Conservation (phyloP, 2,797 vertebrate genomes). For the Chelon auratus region DNA sequence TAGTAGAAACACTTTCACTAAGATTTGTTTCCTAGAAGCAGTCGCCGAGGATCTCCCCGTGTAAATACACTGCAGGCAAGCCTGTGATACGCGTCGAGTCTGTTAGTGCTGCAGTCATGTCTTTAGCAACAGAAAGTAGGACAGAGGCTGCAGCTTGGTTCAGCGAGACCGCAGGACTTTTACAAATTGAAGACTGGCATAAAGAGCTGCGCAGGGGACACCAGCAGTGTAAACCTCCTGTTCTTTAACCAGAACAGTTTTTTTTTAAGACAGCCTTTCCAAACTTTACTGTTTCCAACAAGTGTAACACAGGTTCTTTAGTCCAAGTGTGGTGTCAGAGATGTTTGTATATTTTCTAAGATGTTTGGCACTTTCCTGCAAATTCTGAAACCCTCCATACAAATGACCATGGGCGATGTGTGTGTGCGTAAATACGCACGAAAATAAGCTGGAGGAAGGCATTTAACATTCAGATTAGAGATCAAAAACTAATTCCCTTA, state of each 20-base stretch:
- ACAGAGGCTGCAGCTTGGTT: conserved; percentile 47
- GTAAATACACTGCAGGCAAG: conserved; percentile 37
- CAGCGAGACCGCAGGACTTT: conserved; percentile 29
- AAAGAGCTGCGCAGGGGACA: conserved; percentile 7
- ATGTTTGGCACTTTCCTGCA: conserved; percentile 31
- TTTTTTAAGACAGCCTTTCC: background rate
- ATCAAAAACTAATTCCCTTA: background rate
- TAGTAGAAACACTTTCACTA: conserved; percentile 57
- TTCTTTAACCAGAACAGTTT: conserved; percentile 2
- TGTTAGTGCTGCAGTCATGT: conserved; percentile 34
- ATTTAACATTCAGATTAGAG: conserved; percentile 27
- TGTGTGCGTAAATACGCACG: conserved; percentile 1
- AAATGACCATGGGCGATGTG: conserved; percentile 2
- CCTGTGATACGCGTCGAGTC: conserved; percentile 6
- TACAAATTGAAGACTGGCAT: conserved; percentile 16
- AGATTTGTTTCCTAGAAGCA: conserved; percentile 53
- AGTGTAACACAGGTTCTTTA: background rate
- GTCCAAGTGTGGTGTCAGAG: background rate
- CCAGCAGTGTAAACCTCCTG: background rate
- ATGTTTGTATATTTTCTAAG: conserved; percentile 24
- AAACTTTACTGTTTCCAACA: conserved; percentile 10
- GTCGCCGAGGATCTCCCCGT: conserved; percentile 22
- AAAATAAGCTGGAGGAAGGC: background rate
- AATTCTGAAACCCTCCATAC: conserved; percentile 24
- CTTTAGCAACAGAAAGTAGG: conserved; percentile 56